A percentile compares a stretch with the other conserved stretches of the same genome.
These are phyloP conservation scores for Pomphorhynchus laevis DNA, from an alignment of 1,140 invertebrate genomes.

Conservation along the genomic window DNA sequence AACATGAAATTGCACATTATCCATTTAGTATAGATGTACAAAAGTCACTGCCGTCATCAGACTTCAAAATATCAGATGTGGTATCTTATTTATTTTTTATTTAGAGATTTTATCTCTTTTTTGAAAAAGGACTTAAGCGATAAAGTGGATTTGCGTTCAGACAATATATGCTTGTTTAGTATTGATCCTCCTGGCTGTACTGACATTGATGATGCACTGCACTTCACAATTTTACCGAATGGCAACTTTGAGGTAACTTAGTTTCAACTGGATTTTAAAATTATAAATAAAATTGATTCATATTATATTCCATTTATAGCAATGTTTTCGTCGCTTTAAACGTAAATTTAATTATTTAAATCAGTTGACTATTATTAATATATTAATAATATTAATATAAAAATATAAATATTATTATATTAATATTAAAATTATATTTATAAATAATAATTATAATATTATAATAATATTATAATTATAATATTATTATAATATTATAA, in stretches of 20 bases:
- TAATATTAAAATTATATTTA: too few relatives aligned
- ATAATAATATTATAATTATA: too few relatives aligned
- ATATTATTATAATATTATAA: too few relatives aligned
- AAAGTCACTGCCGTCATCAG: conserved; percentile 48
- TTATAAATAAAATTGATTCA: conserved; percentile 45
- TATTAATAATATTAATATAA: too few relatives aligned
- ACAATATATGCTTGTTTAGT: conserved; percentile 61
- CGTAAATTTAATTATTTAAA: too few relatives aligned
- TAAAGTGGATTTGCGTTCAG: conserved; percentile 39
- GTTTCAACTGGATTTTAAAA: neutral
- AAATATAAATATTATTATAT: too few relatives aligned
- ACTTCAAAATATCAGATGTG: conserved; percentile 49
- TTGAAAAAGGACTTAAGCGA: conserved; percentile 33
- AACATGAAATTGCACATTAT: conserved; percentile 79
- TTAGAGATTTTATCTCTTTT: conserved; percentile 9
- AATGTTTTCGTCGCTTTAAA: conserved; percentile 63
- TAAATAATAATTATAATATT: too few relatives aligned
- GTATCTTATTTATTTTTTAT: conserved; percentile 18
- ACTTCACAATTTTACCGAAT: conserved; percentile 37
- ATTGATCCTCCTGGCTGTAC: conserved; percentile 95
- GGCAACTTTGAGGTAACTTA: conserved; percentile 33
- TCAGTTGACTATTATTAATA: too few relatives aligned
- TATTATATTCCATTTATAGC: conserved; percentile 54
- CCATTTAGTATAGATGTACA: conserved; percentile 68
- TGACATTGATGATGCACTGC: conserved; percentile 90